Evolutionary conservation across 2,113 vertebrate species (phyloP).

Genomic region (Psammodynastes pulverulentus): DNA sequence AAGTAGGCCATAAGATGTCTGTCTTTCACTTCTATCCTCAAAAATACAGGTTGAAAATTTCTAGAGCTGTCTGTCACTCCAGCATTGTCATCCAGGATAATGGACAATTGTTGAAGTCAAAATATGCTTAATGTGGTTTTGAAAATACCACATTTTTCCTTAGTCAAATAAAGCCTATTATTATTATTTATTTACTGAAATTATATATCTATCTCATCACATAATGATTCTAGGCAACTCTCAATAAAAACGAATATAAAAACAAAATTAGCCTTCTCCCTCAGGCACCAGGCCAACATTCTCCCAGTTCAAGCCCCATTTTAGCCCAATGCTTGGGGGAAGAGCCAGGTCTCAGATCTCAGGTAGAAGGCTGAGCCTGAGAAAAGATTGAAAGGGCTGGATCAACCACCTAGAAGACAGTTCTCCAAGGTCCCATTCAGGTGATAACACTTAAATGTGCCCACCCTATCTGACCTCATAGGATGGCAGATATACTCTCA

Average conservation of each 20-base stretch:
- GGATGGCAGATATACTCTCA: background rate
- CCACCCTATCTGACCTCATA: background rate
- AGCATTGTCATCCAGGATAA: background rate
- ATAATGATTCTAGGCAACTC: background rate
- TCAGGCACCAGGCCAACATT: background rate
- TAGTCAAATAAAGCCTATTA: background rate
- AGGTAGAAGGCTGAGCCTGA: background rate
- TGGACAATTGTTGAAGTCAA: background rate
- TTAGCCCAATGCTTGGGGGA: background rate
- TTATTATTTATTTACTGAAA: background rate
- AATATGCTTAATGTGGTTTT: background rate
- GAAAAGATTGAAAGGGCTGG: background rate
- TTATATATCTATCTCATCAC: background rate
- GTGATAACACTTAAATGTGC: background rate
- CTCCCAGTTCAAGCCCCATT: background rate
- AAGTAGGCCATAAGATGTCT: conserved; percentile 5
- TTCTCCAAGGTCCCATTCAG: background rate
- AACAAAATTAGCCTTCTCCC: background rate
- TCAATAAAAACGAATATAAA: background rate
- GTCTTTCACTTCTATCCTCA: conserved; percentile 13
- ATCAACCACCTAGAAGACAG: background rate
- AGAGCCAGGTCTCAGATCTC: background rate
- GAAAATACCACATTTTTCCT: background rate
- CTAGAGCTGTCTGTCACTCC: background rate
- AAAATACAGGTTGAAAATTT: conserved; percentile 16